Base-by-base conservation (phyloP, 2,888 invertebrate species). In the Rhogogaster chlorosoma region DNA sequence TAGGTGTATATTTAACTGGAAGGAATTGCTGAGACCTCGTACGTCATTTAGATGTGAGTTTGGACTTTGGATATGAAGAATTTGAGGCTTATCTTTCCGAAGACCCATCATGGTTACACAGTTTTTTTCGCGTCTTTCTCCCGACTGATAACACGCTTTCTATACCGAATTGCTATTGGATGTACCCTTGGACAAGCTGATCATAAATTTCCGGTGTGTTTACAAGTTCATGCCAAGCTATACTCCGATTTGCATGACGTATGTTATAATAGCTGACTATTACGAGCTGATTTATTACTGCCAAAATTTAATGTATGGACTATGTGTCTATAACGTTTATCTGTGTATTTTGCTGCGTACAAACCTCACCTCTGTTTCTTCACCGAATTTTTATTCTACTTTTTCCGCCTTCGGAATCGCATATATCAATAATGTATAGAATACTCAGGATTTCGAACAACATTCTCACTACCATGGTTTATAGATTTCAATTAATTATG, bases 1-100 rank as follows among this genome's bases (percentile, higher is more conserved):
- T 77, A 77, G 53, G 77, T 77, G 26, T 77, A 77, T 77, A 49
- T 77, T 77, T 32, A 32, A 45, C 77, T 53, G n/a, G 18, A 77
- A 77, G 49, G 32, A 29, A 75, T 75, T 75, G 75, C 15, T 22
- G 15, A 29, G 29, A 29, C 32, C 77, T 49, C 49, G 22, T 75
- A 36, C 45, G 32, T 45, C n/a, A 36, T 77, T 29, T 26, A 53
- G 49, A 77, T 77, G 49, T 3, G 53, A 26, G 32, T 45, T 77
- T 53, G 77, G 53, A 77, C 77, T 77, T 53, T n/a, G 53, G 38
- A 77, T 77, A 29, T 53, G 18, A 32, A 49, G 32, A 77, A 32
- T 32, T 45, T 18, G 38, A 29, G 12, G 10, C 53, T 29, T 77
- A 77, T 77, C 77, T 77, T 12, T 32, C 49, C 53, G 10, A 49